These are phyloP conservation scores for Caretta caretta DNA, from an alignment of 2,113 vertebrate genomes.

Conservation along the genomic window DNA sequence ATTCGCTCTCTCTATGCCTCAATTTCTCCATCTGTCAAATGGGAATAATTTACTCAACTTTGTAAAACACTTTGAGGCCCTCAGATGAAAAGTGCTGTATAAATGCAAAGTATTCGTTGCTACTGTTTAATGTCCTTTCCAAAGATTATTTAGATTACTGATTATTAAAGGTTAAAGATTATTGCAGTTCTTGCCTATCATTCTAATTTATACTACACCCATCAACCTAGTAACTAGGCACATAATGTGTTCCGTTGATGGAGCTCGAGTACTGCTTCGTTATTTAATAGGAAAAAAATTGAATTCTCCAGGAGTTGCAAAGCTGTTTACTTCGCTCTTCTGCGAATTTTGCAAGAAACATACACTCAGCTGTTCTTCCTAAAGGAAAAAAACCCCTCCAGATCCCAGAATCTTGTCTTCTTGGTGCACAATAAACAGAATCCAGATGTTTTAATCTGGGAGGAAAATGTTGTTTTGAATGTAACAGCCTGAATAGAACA, in stretches of 20 bases:
- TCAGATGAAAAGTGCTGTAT: not conserved
- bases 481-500: slow-evolving; percentile 73
- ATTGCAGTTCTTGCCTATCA: slow-evolving; percentile 33
- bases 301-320: slow-evolving; percentile 17
- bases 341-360: slow-evolving; percentile 54
- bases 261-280: not conserved
- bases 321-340: slow-evolving; percentile 35
- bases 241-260: not conserved
- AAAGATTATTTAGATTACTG: not conserved
- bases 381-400: slow-evolving; percentile 22
- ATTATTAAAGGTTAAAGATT: too few relatives aligned
- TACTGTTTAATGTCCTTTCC: not conserved
- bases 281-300: not conserved
- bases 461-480: slow-evolving; percentile 55
- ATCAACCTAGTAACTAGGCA: not conserved
- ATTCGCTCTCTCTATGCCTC: not conserved
- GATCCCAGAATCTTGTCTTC: slow-evolving; percentile 30
- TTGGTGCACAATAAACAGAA: slow-evolving; percentile 71
- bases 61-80: not conserved
- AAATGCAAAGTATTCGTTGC: not conserved
- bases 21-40: not conserved
- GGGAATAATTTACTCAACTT: not conserved
- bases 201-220: not conserved
- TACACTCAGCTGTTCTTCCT: slow-evolving; percentile 32
- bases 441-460: slow-evolving; percentile 69